Percentiles rank a stretch among this genome's conserved stretches.
Conservation (phyloP, 2,888 invertebrate species). For the Drosophila affinis region DNA sequence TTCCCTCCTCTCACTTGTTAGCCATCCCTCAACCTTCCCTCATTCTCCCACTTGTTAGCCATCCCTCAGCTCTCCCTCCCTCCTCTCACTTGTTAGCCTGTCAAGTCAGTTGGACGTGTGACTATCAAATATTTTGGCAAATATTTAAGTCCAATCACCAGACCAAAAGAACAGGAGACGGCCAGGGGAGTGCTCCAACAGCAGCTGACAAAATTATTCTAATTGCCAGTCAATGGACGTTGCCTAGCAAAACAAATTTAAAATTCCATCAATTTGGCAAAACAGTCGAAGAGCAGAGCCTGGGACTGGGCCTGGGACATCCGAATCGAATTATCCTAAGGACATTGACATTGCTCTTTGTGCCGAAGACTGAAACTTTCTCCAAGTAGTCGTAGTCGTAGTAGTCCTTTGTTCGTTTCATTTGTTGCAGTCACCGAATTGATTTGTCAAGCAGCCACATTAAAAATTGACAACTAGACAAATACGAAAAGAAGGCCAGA, state of each 20-base stretch:
- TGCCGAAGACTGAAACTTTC: constrained; percentile 33
- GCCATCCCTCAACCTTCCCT: no score
- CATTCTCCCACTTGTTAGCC: no score
- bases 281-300: constrained; percentile 23
- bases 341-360: constrained; percentile 47
- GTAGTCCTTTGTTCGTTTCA: constrained; percentile 50
- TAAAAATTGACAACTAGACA: constrained; percentile 78
- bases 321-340: constrained; percentile 64
- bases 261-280: constrained; percentile 73
- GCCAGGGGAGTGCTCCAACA: constrained; percentile 2
- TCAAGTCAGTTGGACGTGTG: constrained; percentile 18
- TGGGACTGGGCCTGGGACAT: constrained; percentile 15
- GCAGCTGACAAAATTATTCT: constrained; percentile 58
- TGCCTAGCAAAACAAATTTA: constrained; percentile 62
- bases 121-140: constrained; percentile 57
- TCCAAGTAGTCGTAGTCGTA: constrained; percentile 11
- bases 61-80: neutral
- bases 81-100: neutral
- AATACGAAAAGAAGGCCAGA: constrained; percentile 55
- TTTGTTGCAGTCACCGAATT: constrained; percentile 59
- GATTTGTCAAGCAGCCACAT: constrained; percentile 74
- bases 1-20: no score
- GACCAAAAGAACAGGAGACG: constrained; percentile 8
- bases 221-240: constrained; percentile 53
- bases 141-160: constrained; percentile 63